Evolutionary conservation across 1,140 invertebrate species (phyloP), one percentile per base, ranked within the genome.

Genomic region (Mamestra configurata): DNA sequence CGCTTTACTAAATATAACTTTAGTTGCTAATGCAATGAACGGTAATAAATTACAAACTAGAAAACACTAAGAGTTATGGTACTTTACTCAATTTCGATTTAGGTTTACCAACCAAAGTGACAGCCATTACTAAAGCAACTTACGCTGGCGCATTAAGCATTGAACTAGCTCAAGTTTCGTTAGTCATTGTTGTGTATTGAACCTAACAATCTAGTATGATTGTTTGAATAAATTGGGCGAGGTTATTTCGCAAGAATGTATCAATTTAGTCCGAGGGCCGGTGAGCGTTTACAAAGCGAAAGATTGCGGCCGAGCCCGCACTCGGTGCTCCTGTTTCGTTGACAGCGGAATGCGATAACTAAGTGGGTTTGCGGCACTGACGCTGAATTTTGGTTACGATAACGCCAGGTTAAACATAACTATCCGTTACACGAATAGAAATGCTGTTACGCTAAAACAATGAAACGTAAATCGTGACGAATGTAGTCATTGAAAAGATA

Each of bases 231-330:
- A 90, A 88, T 92, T 91, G 85, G 87, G 88, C 89, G 90, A 92
- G 91, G 90, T 92, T 92, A 90, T 94, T 93, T 93, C 92, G 91
- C 90, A 94, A 93, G 85, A 90, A 90, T 89, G 90, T 93, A 92
- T 93, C 90, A 90, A 92, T 94, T 92, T 93, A 89, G 88, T 86
- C 64, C 86, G 89, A 91, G 90, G 86, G 89, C 89, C 85, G 86
- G 86, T 82, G 84, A 84, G 85, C 88, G 84, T 85, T 86, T 86
- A 88, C 86, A 84, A 86, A 89, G 86, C 86, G 80, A 86, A 83
- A 90, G 85, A 89, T 89, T 85, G 83, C 85, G 84, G 84, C 80
- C 84, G 84, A 72, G 79, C 79, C 79, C 79, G 84, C 78, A 81
- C 81, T 84, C 84, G 55, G 76, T 86, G 88, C 88, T 92, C 90